Evolutionary conservation across 2,888 invertebrate genomes (phyloP), one percentile per base, ranked within the genome.

Genomic region (Chymomyza procnemis): DNA sequence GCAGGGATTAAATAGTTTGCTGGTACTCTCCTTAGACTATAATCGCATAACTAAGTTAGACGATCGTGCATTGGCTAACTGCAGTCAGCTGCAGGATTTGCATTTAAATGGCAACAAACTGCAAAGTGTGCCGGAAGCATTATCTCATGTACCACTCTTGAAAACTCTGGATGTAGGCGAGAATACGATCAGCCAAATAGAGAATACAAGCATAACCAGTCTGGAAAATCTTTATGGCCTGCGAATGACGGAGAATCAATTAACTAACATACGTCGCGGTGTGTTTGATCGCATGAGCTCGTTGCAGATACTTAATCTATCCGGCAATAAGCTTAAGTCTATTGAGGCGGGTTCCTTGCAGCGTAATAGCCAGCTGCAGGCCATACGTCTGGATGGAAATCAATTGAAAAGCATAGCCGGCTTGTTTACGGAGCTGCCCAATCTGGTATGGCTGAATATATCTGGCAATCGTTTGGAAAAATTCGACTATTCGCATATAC

Each of bases 111-210:
- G 95, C 78, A 97, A 97, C 92, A 94, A 94, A 86, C 92, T 97
- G 87, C 94, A 94, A 88, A 92, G 93, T 80, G 94, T 97, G 84
- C 97, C 97, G 47, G 92, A 94, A 81, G 97, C 97, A 19, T 91
- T 97, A 68, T 94, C 94, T 89, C 95, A 96, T 91, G 95, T 97
- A 93, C 94, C 95, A 77, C 93, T 96, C 87, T 92, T 98, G 80
- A 94, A 95, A 90, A 96, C 96, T 62, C 93, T 99, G 71, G 97
- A 97, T 92, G 93, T 99, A 81, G 97, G 97, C 71, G 97, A 97
- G 91, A 99, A 99, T 92, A 93, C 94, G 88, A 96, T 99, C 90
- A 93, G 94, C 74, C 93, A 93, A 71, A 92, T 99, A 67, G 96
- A 96, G 75, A 95, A 96, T 82, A 94, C 95, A 3, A 95, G 96